A percentile compares a stretch with the other conserved stretches of the same genome.
Evolutionary conservation across 2,113 vertebrate genomes (phyloP).

Genomic region (Erythrolamprus reginae): DNA sequence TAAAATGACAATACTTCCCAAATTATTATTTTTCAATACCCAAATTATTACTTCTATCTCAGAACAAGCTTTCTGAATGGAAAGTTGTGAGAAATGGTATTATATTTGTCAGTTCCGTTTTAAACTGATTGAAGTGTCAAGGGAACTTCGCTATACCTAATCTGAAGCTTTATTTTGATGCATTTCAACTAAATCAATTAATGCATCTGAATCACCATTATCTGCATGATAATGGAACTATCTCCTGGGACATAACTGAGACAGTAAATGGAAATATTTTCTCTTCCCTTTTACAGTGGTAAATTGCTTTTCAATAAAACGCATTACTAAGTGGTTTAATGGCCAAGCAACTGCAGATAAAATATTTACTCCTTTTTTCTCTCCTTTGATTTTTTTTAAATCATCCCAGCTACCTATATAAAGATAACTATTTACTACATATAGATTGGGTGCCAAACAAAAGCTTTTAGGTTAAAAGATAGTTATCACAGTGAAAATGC

Average conservation of each 20-base stretch:
- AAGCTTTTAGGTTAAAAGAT: neutral
- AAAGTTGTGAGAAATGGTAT: neutral
- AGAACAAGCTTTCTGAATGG: neutral
- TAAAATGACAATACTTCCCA: neutral
- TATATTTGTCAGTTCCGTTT: neutral
- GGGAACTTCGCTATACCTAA: neutral
- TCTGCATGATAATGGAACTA: neutral
- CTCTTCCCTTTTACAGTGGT: neutral
- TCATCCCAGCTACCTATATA: neutral
- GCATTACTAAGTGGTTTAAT: neutral
- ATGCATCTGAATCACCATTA: neutral
- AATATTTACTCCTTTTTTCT: neutral
- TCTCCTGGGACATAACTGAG: neutral
- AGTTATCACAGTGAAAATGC: neutral
- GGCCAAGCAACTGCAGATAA: neutral
- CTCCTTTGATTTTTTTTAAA: neutral
- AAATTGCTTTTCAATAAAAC: neutral
- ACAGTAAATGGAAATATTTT: neutral
- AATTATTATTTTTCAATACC: neutral
- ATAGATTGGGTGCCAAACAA: neutral
- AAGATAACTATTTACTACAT: neutral
- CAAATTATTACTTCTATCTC: neutral
- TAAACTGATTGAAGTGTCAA: neutral
- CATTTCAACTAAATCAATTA: neutral
- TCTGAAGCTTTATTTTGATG: neutral